Conservation (phyloP, 2,888 invertebrate genomes). For the Odontothrips loti region DNA sequence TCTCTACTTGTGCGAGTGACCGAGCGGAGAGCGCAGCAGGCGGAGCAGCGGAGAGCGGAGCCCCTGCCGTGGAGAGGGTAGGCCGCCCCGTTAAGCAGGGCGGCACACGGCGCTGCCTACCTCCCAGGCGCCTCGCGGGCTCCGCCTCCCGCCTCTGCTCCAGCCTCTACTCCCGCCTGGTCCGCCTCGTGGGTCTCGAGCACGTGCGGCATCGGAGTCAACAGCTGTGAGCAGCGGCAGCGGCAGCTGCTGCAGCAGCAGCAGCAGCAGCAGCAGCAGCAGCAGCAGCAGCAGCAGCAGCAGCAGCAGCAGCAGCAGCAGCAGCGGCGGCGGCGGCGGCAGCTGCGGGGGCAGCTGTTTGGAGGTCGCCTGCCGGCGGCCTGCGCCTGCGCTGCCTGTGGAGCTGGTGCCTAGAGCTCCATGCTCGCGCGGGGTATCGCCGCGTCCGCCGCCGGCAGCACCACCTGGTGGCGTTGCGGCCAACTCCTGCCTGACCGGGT, state of each 20-base stretch:
- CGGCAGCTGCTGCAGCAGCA: background rate
- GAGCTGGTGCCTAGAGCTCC: background rate
- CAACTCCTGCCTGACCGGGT: background rate
- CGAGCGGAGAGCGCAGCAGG: too few species aligned
- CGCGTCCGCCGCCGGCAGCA: background rate
- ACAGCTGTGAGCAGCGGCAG: background rate
- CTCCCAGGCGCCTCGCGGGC: background rate
- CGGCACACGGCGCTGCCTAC: background rate
- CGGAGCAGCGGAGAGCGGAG: background rate
- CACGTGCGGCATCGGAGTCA: background rate
- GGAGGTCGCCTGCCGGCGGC: too few species aligned
- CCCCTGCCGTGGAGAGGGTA: slow-evolving; percentile 11
- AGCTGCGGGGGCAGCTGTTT: too few species aligned
- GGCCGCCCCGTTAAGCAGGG: background rate
- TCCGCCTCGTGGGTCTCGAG: background rate
- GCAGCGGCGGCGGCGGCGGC: too few species aligned
- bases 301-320: too few species aligned
- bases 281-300: too few species aligned
- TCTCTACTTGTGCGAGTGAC: too few species aligned
- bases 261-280: too few species aligned
- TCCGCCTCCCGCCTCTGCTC: background rate
- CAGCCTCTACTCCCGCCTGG: too few species aligned
- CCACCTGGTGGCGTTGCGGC: background rate
- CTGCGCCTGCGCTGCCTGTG: background rate
- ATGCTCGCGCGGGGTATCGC: slow-evolving; percentile 9